Evolutionary conservation across 2,888 invertebrate species (phyloP).

Genomic region (Pachydiplax longipennis): DNA sequence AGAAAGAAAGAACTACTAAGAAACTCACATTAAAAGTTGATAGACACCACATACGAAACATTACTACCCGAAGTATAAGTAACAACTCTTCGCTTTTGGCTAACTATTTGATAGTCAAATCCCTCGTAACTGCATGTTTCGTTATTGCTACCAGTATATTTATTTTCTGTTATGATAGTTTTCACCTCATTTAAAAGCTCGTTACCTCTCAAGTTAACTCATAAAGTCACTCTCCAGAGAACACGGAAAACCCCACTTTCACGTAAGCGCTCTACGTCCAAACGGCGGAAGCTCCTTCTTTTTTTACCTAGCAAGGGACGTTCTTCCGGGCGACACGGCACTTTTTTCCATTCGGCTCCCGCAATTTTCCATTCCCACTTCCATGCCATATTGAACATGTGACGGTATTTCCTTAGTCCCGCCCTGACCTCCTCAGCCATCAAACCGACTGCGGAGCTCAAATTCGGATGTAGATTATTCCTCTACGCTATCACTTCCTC

Average conservation of each 20-base stretch:
- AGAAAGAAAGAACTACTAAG: too few relatives aligned
- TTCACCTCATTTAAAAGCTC: neutral
- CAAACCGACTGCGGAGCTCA: constrained; percentile 19
- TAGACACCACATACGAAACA: too few relatives aligned
- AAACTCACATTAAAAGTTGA: too few relatives aligned
- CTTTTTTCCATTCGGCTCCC: neutral
- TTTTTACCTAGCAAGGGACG: neutral
- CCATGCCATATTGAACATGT: constrained; percentile 30
- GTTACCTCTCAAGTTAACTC: neutral
- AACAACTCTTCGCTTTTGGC: too few relatives aligned
- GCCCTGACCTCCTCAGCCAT: constrained; percentile 16
- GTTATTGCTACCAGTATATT: too few relatives aligned
- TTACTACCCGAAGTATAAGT: too few relatives aligned
- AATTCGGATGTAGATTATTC: constrained; percentile 42
- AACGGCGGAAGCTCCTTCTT: neutral
- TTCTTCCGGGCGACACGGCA: neutral
- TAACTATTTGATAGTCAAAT: too few relatives aligned
- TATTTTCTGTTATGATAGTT: neutral
- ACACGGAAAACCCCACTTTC: neutral
- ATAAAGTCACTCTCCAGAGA: neutral
- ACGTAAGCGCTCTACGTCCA: neutral
- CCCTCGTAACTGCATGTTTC: too few relatives aligned
- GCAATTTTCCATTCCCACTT: constrained; percentile 18
- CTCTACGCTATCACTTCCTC: constrained; percentile 23
- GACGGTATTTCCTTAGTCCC: constrained; percentile 18